Percentiles rank a stretch among this genome's conserved stretches.
Evolutionary conservation across 2,797 vertebrate genomes (phyloP).

Genomic region (Peromyscus attwateri): DNA sequence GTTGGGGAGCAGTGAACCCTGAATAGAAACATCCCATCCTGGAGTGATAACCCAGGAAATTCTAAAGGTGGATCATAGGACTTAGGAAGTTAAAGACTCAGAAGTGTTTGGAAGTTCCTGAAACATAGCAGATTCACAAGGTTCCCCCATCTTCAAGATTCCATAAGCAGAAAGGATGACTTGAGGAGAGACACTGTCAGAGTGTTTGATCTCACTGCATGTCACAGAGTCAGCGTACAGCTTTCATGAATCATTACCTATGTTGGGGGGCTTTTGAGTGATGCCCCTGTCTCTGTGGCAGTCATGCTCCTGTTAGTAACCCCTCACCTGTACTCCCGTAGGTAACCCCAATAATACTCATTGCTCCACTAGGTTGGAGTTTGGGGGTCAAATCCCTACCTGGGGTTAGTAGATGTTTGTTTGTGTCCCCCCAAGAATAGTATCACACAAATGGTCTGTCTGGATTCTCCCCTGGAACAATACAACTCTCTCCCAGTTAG

Average conservation of each 20-base stretch:
- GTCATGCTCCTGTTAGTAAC: no score
- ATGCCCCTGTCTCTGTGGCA: background rate
- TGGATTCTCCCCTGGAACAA: conserved; percentile 20
- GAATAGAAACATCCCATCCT: background rate
- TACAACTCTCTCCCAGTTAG: background rate
- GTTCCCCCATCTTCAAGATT: background rate
- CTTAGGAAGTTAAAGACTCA: background rate
- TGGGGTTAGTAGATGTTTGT: background rate
- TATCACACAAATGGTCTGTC: background rate
- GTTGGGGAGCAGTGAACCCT: background rate
- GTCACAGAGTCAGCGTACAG: no score
- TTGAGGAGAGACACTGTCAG: background rate
- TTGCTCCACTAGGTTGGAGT: background rate
- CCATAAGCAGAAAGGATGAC: background rate
- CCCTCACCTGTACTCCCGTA: background rate
- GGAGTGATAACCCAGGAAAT: background rate
- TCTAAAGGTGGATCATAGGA: background rate
- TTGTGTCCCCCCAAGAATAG: background rate
- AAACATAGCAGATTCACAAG: background rate
- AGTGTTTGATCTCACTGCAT: accelerated
- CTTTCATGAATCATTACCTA: no score
- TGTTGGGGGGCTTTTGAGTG: background rate
- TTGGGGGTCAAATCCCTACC: background rate
- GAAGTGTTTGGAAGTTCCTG: background rate
- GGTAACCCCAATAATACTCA: background rate